These are phyloP conservation scores for Drosophila gaucha DNA, from an alignment of 2,888 invertebrate genomes.

Conservation along the genomic window DNA sequence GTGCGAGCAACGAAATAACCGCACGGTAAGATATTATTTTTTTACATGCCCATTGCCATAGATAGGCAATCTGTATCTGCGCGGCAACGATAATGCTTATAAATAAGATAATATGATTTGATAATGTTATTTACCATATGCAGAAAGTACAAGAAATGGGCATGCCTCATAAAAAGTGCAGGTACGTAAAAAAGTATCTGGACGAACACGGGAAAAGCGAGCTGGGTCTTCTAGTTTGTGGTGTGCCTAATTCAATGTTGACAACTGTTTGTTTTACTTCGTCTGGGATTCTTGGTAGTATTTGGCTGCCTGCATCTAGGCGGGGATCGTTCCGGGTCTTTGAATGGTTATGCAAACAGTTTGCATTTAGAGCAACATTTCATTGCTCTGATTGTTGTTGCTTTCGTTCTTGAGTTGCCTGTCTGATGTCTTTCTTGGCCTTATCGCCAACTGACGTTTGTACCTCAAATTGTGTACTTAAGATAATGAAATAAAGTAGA, in stretches of 20 bases:
- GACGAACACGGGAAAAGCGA: constrained; percentile 15
- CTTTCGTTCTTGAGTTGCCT: constrained; percentile 35
- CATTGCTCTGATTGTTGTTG: constrained; percentile 55
- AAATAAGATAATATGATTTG: constrained; percentile 84
- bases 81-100: constrained; percentile 81
- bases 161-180: constrained; percentile 7
- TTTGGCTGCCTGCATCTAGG: constrained; percentile 21
- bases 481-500: constrained; percentile 67
- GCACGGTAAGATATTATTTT: constrained; percentile 77
- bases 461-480: constrained; percentile 81
- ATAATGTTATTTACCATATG: constrained; percentile 85
- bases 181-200: constrained; percentile 17
- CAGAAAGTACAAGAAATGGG: constrained; percentile 70
- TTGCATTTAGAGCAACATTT: constrained; percentile 65
- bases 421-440: constrained; percentile 65
- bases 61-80: constrained; percentile 83
- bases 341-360: constrained; percentile 67
- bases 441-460: constrained; percentile 80
- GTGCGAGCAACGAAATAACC: constrained; percentile 77
- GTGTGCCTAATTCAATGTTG: constrained; percentile 57
- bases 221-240: constrained; percentile 19
- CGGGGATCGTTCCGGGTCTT: constrained; percentile 7
- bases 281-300: constrained; percentile 34
- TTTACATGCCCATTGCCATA: constrained; percentile 81
- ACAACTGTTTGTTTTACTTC: constrained; percentile 34